Conservation (phyloP, 1,140 invertebrate genomes). For the Drosophila malerkotliana region DNA sequence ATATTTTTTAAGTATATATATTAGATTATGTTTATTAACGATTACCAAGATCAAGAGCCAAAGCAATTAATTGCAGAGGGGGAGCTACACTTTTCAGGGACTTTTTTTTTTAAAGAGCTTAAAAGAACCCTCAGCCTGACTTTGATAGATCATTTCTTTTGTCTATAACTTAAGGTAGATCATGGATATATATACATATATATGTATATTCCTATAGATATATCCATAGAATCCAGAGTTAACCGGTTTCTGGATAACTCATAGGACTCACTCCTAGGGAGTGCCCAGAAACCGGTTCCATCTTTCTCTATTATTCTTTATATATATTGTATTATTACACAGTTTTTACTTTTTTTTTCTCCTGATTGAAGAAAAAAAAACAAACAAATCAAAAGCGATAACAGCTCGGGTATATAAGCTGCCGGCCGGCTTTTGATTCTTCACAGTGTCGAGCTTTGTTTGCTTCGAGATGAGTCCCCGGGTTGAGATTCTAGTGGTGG, state of each 20-base stretch:
- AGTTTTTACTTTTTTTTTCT: slow-evolving; percentile 3
- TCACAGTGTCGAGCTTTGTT: slow-evolving; percentile 66
- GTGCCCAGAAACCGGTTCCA: slow-evolving; percentile 19
- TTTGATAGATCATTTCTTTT: slow-evolving; percentile 4
- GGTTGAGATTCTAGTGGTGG: slow-evolving; percentile 23
- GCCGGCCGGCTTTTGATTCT: slow-evolving; percentile 52
- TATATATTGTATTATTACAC: neutral
- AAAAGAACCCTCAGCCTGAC: neutral
- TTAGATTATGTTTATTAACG: neutral
- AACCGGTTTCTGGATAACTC: neutral
- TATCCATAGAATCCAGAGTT: neutral
- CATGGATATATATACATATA: slow-evolving; percentile 14
- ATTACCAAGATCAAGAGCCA: slow-evolving; percentile 31
- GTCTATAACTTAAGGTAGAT: slow-evolving; percentile 27
- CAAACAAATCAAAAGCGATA: neutral
- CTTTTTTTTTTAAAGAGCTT: no score
- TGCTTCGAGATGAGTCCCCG: slow-evolving; percentile 36
- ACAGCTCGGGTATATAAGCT: slow-evolving; percentile 51
- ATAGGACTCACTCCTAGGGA: neutral
- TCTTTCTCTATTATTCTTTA: slow-evolving; percentile 14
- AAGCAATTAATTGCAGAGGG: slow-evolving; percentile 22
- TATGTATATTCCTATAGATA: no score
- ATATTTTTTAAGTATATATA: neutral
- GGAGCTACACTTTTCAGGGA: neutral
- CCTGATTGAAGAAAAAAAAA: slow-evolving; percentile 22